Evolutionary conservation across 2,797 vertebrate species (phyloP), one percentile per base, ranked within the genome.

Genomic region (Setipinna tenuifilis): DNA sequence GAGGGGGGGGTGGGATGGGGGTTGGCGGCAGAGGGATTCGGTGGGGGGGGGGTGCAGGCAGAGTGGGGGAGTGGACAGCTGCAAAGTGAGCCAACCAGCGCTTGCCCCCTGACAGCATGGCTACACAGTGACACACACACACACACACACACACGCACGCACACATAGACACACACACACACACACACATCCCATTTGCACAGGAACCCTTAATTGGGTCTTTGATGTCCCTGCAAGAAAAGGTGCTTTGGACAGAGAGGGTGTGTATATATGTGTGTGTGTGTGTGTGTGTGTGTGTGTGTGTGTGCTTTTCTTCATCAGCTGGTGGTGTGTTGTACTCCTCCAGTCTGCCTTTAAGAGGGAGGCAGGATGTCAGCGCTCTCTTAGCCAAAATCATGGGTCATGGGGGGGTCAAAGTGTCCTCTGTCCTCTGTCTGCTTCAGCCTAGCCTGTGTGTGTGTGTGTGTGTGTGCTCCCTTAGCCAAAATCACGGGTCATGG

Each of bases 181-280:
- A 96, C 96, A 96, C 96, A 94, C 95, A 90, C 95, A 95, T 95
- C 93, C 96, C 96, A 95, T 96, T 96, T 97, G 96, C 96, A 96
- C 93, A 92, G 91, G 92, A 93, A 96, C 96, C 83, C 96, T 97
- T 99, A 98, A 99, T 98, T 98, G 98, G 97, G 95, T 95, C 96
- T 98, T 97, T 98, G 98, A 99, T 98, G 97, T 97, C 94, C 94
- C 94, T 89, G 91, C 91, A 95, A 95, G 97, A 95, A 95, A 97
- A 98, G 95, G 95, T 71, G 28, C 65, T 95, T 71, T 31, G 65
- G 95, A 93, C 92, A 86, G 93, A 93, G 91, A 95, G 35, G 35
- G 35, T 41, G 35, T 41, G 35, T 41, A 41, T 41, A 41, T 41
- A 5, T 41, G 35, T 5, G 5, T 41, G 35, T 41, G 5, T 41